These are phyloP conservation scores for Syndactyla subalaris DNA, from an alignment of 2,797 vertebrate genomes.

Conservation along the genomic window DNA sequence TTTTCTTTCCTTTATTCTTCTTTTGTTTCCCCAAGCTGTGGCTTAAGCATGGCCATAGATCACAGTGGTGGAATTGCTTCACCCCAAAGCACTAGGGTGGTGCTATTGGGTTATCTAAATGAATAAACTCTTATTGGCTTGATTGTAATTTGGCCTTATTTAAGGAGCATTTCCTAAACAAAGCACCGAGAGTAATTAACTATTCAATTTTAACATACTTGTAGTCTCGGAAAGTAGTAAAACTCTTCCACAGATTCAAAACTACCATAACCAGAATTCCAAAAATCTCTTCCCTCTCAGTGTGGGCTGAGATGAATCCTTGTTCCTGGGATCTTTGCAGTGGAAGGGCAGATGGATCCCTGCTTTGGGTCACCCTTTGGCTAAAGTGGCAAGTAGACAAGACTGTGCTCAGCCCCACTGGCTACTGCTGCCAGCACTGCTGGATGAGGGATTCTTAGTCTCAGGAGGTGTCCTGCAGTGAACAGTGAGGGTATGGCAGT, in stretches of 20 bases:
- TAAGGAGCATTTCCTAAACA: neutral
- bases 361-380: neutral
- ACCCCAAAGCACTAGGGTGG: neutral
- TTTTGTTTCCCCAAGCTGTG: neutral
- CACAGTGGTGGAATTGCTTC: neutral
- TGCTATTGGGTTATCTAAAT: neutral
- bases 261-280: accelerated
- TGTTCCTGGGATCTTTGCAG: neutral
- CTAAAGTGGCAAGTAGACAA: neutral
- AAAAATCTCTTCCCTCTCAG: neutral
- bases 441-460: neutral
- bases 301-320: neutral
- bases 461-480: neutral
- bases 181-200: neutral
- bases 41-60: neutral
- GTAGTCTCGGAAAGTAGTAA: neutral
- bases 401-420: neutral
- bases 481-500: too few species aligned
- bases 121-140: neutral
- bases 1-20: neutral
- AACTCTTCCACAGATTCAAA: neutral
- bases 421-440: neutral
- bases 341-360: neutral
- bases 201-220: neutral
- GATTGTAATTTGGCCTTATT: neutral